These are phyloP conservation scores for Clistopyga incitator DNA, from an alignment of 2,888 invertebrate species.

Conservation along the genomic window DNA sequence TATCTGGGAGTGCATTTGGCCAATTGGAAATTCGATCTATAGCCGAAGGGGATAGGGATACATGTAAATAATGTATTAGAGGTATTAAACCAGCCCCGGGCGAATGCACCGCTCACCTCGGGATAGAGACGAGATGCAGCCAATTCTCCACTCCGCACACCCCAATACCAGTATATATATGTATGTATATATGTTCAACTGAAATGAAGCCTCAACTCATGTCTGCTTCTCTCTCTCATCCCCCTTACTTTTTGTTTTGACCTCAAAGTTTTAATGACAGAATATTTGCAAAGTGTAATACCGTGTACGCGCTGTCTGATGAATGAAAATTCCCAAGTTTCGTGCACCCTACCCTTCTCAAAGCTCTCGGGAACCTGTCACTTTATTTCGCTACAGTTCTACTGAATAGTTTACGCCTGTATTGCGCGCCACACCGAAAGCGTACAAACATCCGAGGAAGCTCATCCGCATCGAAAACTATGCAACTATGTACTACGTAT, in stretches of 20 bases:
- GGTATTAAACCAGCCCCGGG: slow-evolving; percentile 19
- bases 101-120: slow-evolving; percentile 6
- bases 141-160: background rate
- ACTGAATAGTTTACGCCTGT: slow-evolving; percentile 5
- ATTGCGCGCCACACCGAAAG: background rate
- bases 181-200: background rate
- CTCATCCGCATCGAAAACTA: slow-evolving; percentile 10
- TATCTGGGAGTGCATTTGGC: slow-evolving; percentile 10
- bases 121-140: slow-evolving; percentile 1
- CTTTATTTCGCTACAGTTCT: slow-evolving; percentile 32
- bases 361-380: slow-evolving; percentile 26
- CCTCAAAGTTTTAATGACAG: slow-evolving; percentile 63
- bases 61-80: slow-evolving; percentile 30
- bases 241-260: slow-evolving; percentile 44
- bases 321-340: slow-evolving; percentile 62
- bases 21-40: slow-evolving; percentile 18
- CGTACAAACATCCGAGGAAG: slow-evolving; percentile 3
- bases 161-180: background rate
- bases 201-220: slow-evolving; percentile 18
- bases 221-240: background rate
- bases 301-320: slow-evolving; percentile 52
- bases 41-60: background rate
- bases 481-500: background rate
- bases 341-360: slow-evolving; percentile 34
- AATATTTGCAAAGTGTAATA: slow-evolving; percentile 63